Conservation (phyloP, 2,113 vertebrate species). For the Hiodon alosoides region DNA sequence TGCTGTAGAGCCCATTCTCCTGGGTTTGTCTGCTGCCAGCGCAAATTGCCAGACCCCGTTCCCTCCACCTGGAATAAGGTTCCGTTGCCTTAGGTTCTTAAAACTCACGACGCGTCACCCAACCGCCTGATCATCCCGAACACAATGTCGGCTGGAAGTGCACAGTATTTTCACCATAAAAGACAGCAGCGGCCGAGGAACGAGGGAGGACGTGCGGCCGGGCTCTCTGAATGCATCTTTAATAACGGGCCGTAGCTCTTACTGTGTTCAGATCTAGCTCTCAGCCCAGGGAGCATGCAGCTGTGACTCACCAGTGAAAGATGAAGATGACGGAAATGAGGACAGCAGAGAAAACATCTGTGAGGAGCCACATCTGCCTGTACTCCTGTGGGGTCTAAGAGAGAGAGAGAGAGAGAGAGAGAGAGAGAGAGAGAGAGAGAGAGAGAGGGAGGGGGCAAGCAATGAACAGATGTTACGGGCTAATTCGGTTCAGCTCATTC, state of each 20-base stretch:
- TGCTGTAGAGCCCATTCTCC: slow-evolving; percentile 71
- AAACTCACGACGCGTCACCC: background rate
- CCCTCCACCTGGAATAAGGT: slow-evolving; percentile 69
- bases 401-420: slow-evolving; percentile 35
- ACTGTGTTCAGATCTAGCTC: no score
- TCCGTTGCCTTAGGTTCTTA: no score
- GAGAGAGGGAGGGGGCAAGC: background rate
- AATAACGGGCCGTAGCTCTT: no score
- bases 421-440: background rate
- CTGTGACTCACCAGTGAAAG: slow-evolving; percentile 77
- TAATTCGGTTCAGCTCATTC: no score
- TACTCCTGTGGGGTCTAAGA: slow-evolving; percentile 77
- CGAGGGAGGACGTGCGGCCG: background rate
- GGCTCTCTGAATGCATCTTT: no score
- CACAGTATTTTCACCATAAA: no score
- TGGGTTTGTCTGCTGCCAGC: slow-evolving; percentile 45
- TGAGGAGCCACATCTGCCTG: slow-evolving; percentile 74
- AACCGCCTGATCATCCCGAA: background rate
- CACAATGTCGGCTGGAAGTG: background rate
- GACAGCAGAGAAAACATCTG: slow-evolving; percentile 66
- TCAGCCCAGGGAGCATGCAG: no score
- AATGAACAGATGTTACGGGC: background rate
- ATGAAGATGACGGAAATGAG: slow-evolving; percentile 69
- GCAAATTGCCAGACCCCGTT: slow-evolving; percentile 64
- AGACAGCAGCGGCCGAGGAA: no score